Conservation (phyloP, 2,888 invertebrate species). For the Aporophyla lueneburgensis region DNA sequence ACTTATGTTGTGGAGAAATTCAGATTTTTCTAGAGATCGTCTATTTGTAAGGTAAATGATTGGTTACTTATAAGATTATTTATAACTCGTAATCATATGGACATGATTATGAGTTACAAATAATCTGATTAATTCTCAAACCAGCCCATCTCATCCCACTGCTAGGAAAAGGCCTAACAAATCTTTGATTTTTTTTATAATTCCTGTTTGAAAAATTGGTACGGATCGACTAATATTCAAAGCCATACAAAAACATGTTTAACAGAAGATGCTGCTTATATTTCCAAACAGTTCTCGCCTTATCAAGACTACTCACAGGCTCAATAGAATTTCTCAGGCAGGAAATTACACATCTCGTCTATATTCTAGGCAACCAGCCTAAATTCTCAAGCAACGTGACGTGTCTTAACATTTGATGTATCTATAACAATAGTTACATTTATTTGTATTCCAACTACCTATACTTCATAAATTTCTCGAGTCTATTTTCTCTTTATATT, state of each 20-base stretch:
- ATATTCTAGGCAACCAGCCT: not conserved
- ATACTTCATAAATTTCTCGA: not conserved
- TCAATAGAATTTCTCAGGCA: not conserved
- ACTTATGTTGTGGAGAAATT: constrained; percentile 1
- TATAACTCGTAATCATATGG: no score
- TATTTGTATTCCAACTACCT: not conserved
- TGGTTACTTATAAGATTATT: not conserved
- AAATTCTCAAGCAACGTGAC: not conserved
- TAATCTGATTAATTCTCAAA: not conserved
- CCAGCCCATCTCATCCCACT: not conserved
- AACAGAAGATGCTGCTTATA: not conserved
- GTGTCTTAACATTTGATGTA: not conserved
- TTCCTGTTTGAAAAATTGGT: not conserved
- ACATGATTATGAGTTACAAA: not conserved
- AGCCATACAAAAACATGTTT: not conserved
- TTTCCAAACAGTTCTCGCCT: not conserved
- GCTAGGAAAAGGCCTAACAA: not conserved
- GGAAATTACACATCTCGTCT: not conserved
- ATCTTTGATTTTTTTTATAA: not conserved
- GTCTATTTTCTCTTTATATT: not conserved
- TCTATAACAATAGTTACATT: not conserved
- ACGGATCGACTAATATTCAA: no score
- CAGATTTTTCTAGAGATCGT: not conserved
- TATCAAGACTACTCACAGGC: not conserved
- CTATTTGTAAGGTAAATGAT: not conserved